These are phyloP conservation scores for Maconellicoccus hirsutus DNA, from an alignment of 1,140 invertebrate species.

Conservation along the genomic window DNA sequence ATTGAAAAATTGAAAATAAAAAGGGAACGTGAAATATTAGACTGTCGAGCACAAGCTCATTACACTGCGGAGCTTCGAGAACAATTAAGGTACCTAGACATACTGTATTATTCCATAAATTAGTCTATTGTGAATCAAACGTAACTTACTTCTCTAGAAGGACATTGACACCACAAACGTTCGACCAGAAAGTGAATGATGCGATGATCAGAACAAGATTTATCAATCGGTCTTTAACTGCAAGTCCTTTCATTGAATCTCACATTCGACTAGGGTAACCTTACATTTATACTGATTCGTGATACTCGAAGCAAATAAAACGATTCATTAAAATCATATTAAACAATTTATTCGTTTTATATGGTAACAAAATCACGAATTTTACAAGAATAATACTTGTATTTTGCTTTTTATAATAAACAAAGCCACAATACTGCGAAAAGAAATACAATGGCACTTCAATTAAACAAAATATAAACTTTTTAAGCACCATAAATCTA, in stretches of 20 bases:
- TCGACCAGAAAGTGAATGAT: slow-evolving; percentile 5
- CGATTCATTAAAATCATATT: background rate
- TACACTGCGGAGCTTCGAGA: slow-evolving; percentile 33
- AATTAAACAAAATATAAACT: background rate
- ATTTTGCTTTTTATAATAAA: too few species aligned
- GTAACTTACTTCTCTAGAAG: background rate
- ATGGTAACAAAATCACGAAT: background rate
- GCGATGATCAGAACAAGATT: background rate
- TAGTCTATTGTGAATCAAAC: too few species aligned
- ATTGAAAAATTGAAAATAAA: slow-evolving; percentile 31
- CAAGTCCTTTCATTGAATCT: background rate
- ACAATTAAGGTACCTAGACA: slow-evolving; percentile 31
- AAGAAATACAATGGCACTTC: too few species aligned
- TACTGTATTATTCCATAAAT: too few species aligned
- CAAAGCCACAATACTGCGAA: too few species aligned
- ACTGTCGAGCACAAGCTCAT: slow-evolving; percentile 32
- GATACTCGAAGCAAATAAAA: background rate
- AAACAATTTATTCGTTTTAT: background rate
- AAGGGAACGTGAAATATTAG: slow-evolving; percentile 31
- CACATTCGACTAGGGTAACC: background rate
- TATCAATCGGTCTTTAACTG: background rate
- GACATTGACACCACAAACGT: slow-evolving; percentile 12
- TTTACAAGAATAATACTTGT: too few species aligned
- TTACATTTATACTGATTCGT: background rate
- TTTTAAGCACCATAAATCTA: too few species aligned